Evolutionary conservation across 2,797 vertebrate species (phyloP).

Genomic region (Sebastes hubbsi): DNA sequence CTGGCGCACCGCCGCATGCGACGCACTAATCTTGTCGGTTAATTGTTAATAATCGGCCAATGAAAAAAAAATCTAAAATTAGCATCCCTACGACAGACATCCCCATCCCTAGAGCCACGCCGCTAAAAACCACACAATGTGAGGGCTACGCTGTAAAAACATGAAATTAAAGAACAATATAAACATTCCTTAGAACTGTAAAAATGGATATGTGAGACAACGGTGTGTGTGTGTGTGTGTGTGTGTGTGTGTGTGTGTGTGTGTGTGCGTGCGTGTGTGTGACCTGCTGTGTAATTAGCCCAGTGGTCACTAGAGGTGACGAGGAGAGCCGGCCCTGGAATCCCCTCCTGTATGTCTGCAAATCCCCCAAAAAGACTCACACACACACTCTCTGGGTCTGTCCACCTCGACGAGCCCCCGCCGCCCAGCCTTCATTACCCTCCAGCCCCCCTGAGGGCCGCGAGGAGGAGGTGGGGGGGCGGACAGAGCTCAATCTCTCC

Average conservation of each 20-base stretch:
- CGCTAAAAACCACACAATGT: neutral
- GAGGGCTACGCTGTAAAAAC: neutral
- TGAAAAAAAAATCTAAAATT: neutral
- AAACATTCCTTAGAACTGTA: neutral
- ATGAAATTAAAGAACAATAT: neutral
- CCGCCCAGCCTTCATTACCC: slow-evolving; percentile 93
- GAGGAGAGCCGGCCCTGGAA: slow-evolving; percentile 91
- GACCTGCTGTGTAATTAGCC: slow-evolving; percentile 62
- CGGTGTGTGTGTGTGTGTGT: slow-evolving; percentile 3
- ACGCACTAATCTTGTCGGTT: too few relatives aligned
- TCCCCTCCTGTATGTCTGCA: slow-evolving; percentile 84
- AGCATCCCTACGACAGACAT: neutral
- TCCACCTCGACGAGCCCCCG: slow-evolving; percentile 48
- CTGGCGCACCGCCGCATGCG: too few relatives aligned
- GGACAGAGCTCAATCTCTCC: slow-evolving; percentile 57
- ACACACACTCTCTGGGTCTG: slow-evolving; percentile 40
- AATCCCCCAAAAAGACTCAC: slow-evolving; percentile 77
- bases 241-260: slow-evolving; percentile 14
- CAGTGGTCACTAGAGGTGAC: slow-evolving; percentile 93
- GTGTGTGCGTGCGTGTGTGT: neutral
- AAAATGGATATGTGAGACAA: neutral
- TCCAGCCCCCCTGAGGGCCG: slow-evolving; percentile 87
- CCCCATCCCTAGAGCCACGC: neutral
- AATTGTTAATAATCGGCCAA: too few relatives aligned
- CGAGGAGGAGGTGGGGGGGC: slow-evolving; percentile 60